phyloP scores from a whole-genome alignment of 2,888 invertebrate species.

The Caenorhabditis uteleia region DNA sequence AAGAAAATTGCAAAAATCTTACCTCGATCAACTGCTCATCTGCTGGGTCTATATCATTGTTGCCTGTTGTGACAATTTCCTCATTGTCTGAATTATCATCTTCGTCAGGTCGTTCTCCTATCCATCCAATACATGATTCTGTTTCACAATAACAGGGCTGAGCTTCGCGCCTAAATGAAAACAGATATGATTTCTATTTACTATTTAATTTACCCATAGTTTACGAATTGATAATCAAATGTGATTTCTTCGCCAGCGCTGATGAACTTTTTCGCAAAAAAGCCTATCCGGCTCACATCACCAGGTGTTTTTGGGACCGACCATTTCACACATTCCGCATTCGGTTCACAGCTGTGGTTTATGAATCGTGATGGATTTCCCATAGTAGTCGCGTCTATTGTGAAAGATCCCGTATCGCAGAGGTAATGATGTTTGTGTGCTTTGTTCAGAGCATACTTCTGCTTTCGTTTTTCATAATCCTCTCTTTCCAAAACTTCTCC shows the following conservation, averaged over 20 bases:
- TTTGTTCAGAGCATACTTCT: constrained; percentile 71
- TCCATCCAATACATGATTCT: constrained; percentile 88
- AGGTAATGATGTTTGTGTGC: constrained; percentile 94
- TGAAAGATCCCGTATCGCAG: constrained; percentile 88
- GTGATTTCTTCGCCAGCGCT: constrained; percentile 90
- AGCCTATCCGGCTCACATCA: constrained; percentile 78
- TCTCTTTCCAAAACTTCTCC: constrained; percentile 81
- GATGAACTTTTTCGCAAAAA: constrained; percentile 87
- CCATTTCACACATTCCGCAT: constrained; percentile 92
- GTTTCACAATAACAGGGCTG: constrained; percentile 94
- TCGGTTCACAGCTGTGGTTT: constrained; percentile 98
- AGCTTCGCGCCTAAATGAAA: constrained; percentile 81
- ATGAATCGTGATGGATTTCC: constrained; percentile 96
- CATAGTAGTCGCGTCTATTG: constrained; percentile 93
- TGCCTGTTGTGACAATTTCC: constrained; percentile 15
- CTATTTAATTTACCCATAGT: constrained; percentile 81
- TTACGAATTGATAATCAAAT: constrained; percentile 96
- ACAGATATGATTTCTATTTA: background rate
- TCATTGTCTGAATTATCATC: constrained; percentile 14
- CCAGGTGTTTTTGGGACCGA: constrained; percentile 43
- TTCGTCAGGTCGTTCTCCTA: constrained; percentile 76
- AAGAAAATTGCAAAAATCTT: constrained; percentile 1
- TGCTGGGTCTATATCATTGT: constrained; percentile 20
- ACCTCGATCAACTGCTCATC: constrained; percentile 12
- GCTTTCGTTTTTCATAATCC: constrained; percentile 34